phyloP scores from a whole-genome alignment of 2,113 vertebrate genomes.

The Macquaria australasica region DNA sequence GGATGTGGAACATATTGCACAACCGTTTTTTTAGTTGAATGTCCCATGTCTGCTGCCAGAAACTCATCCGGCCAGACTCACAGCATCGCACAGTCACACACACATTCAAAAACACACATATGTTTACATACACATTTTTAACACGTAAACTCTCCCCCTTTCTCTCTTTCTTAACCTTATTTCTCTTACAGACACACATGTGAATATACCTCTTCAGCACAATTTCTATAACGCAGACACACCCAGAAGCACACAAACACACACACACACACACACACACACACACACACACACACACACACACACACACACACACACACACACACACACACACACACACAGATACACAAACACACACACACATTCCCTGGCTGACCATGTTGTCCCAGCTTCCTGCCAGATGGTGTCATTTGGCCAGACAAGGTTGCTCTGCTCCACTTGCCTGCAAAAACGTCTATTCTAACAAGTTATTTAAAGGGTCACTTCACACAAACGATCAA shows the following conservation, averaged over 20 bases:
- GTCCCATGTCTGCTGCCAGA: slow-evolving; percentile 14
- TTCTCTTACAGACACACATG: background rate
- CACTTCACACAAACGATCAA: slow-evolving; percentile 6
- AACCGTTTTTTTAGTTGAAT: slow-evolving; percentile 12
- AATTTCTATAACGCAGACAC: background rate
- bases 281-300: slow-evolving; percentile 1
- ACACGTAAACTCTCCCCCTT: background rate
- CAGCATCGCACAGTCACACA: background rate
- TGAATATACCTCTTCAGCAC: background rate
- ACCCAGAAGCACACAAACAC: background rate
- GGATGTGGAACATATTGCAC: slow-evolving; percentile 38
- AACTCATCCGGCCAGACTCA: slow-evolving; percentile 21
- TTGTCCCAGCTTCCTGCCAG: slow-evolving; percentile 71
- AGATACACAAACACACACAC: slow-evolving; percentile 14
- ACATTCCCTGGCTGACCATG: slow-evolving; percentile 47
- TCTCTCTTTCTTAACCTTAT: background rate
- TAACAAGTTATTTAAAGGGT: slow-evolving; percentile 47
- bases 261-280: slow-evolving; percentile 14
- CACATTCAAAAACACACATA: background rate
- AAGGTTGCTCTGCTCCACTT: slow-evolving; percentile 60
- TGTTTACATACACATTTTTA: background rate
- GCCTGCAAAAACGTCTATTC: slow-evolving; percentile 39
- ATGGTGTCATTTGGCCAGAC: slow-evolving; percentile 75
- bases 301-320: slow-evolving; percentile 19
- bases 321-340: background rate